Base-by-base conservation (phyloP, 2,113 vertebrate species). In the Patagioenas fasciata region DNA sequence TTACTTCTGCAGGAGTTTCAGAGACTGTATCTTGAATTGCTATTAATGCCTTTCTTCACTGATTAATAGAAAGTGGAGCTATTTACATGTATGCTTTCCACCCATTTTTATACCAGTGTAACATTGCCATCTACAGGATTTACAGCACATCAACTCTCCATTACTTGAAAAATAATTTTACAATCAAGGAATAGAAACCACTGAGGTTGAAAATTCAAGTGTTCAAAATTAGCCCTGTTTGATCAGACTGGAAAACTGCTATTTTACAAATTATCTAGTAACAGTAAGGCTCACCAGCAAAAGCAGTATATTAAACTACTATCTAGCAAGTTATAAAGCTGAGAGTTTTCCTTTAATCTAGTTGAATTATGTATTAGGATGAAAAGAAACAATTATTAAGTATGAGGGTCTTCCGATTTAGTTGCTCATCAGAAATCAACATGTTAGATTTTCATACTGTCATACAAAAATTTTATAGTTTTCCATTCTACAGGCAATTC, bases 41-140 rank as follows among this genome's bases (percentile, higher is more conserved):
- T 88, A 64, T 92, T 88, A 97, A 92, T 91, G 80, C 66, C 74
- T 80, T 88, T 95, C 80, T 83, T 97, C 87, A 71, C 96, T 90
- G 92, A 87, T 94, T 96, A 96, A 88, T 88, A 79, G 96, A 62
- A 89, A 91, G 88, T 9, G 69, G 64, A 91, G 80, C 62, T 75
- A n/a, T 29, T 72, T 86, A 56, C 56, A 93, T 80, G 42, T 34
- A 29, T 5, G 17, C 50, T 56, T 78, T 64, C 73, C 47, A 32
- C 80, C 89, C 7, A 0, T 36, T 97, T 96, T 95, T 96, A 56
- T 54, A 31, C 86, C 85, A 79, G 95, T 96, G 53, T 97, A 98
- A 98, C 87, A 98, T 92, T 98, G 98, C 98, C 98, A 98, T 97
- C 98, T 98, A 95, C 97, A 97, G 98, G 97, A 83, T 13, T 50